Conservation (phyloP, 2,888 invertebrate genomes). For the Hydrotaea cyrtoneurina region DNA sequence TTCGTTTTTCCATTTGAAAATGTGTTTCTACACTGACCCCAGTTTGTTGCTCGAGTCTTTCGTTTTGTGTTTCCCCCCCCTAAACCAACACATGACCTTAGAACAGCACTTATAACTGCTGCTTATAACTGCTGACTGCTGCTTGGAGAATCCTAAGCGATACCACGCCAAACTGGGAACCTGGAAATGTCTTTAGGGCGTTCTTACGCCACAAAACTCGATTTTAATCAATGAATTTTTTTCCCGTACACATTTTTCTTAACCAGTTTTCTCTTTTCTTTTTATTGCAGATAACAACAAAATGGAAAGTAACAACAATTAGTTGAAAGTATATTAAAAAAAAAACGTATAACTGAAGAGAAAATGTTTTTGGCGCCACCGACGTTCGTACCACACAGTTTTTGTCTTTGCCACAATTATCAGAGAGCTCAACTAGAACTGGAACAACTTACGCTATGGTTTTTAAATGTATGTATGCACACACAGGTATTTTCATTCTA, state of each 20-base stretch:
- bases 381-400: constrained; percentile 10
- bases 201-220: not conserved
- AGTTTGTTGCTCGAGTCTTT: too few relatives aligned
- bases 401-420: not conserved
- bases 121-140: too few relatives aligned
- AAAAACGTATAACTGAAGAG: not conserved
- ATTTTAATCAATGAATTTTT: constrained; percentile 35
- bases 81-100: not conserved
- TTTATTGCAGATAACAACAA: constrained; percentile 22
- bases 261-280: not conserved
- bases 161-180: not conserved
- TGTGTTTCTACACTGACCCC: too few relatives aligned
- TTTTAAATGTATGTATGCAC: not conserved
- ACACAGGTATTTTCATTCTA: not conserved
- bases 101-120: not conserved
- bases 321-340: constrained; percentile 14
- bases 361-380: constrained; percentile 32
- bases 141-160: not conserved
- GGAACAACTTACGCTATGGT: not conserved
- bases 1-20: too few relatives aligned
- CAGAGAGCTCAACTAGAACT: constrained; percentile 31
- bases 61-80: too few relatives aligned
- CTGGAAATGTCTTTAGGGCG: constrained; percentile 12
- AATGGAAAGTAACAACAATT: constrained; percentile 49
- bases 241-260: not conserved